Base-by-base conservation (phyloP, 2,113 vertebrate genomes). In the Platysternon megacephalum region DNA sequence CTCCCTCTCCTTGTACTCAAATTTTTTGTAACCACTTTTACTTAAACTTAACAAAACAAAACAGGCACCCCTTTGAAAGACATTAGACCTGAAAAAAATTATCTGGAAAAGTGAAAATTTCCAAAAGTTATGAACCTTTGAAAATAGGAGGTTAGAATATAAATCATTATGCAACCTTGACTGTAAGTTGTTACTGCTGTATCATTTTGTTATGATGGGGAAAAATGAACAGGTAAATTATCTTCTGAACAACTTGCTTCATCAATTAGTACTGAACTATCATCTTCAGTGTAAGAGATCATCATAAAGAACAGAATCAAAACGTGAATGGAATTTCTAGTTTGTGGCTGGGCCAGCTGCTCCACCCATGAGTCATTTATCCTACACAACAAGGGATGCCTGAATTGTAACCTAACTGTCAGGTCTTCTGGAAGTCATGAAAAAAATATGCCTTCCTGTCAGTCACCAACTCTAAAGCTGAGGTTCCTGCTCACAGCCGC, bases 261-360 rank as follows among this genome's bases (percentile, higher is more conserved):
- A 95, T 11, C 46, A 87, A 89, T 35, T 2, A 1, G 16, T 58
- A 92, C 94, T 39, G 94, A 96, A 95, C 95, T 51, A 85, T 68
- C 26, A 78, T 24, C 93, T 96, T 82, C 2, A 10, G 82, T 83
- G 93, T 49, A 85, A 97, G 89, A 94, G 79, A 91, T 29, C 61
- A 92, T 83, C 61, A 93, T 0, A 95, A 97, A 97, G 95, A 96
- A 93, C 95, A 97, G 78, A 95, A 97, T 95, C 92, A 96, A 91
- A 97, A 95, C 65, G 95, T 94, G 95, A 98, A 96, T 95, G 95
- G 95, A 96, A 98, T 96, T 93, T 97, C 94, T 93, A 93, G 94
- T 80, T 79, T 97, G 98, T 97, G 97, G 97, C 96, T 65, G 26
- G 87, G 93, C 93, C 91, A 97, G 96, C 95, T 96, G 97, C 97